Conservation (phyloP, 2,113 vertebrate genomes). For the Clarias batrachus region DNA sequence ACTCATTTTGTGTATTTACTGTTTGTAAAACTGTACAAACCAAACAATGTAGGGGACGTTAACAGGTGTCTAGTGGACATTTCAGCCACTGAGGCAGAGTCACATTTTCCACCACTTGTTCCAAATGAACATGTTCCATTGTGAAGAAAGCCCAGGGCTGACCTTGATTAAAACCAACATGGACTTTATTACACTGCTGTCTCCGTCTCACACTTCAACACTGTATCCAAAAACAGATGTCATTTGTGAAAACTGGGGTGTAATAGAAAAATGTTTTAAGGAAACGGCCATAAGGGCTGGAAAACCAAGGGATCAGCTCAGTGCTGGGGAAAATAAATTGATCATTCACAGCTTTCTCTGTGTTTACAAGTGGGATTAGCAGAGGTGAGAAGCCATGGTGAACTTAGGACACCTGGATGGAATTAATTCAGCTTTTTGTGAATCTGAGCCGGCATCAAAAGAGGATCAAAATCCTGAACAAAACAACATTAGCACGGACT, state of each 20-base stretch:
- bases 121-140: conserved; percentile 4
- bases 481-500: conserved; percentile 29
- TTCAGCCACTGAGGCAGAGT: not conserved
- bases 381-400: conserved; percentile 12
- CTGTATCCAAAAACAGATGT: not conserved
- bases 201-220: not conserved
- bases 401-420: conserved; percentile 28
- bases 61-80: not conserved
- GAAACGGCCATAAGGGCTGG: not conserved
- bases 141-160: conserved; percentile 1
- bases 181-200: not conserved
- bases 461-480: conserved; percentile 19
- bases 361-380: conserved; percentile 55
- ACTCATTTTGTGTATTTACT: not conserved
- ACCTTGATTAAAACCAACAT: conserved; percentile 12
- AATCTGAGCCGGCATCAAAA: not conserved
- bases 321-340: conserved; percentile 55
- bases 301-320: conserved; percentile 9
- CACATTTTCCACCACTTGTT: not conserved
- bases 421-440: conserved; percentile 27
- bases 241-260: not conserved
- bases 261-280: not conserved
- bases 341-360: conserved; percentile 52
- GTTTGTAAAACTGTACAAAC: not conserved
- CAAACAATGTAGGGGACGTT: not conserved